A percentile compares a stretch with the other conserved stretches of the same genome.
Evolutionary conservation across 2,888 invertebrate species (phyloP).

Genomic region (Caradrina clavipalpis): DNA sequence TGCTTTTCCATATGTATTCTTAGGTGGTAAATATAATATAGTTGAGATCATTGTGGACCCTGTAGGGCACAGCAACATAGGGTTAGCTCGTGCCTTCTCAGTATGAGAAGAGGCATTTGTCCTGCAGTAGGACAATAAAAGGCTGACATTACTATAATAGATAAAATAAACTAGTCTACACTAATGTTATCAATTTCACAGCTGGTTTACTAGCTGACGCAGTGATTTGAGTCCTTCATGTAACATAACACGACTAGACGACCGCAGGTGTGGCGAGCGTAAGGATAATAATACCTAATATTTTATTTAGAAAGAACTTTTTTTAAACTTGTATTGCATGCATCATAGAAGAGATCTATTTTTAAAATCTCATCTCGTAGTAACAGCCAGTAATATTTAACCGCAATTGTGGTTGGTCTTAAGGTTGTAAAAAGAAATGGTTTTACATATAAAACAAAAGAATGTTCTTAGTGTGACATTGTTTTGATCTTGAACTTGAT

Average conservation of each 20-base stretch:
- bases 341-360: background rate
- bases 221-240: slow-evolving; percentile 45
- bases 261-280: slow-evolving; percentile 55
- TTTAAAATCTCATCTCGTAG: background rate
- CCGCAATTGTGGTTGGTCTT: background rate
- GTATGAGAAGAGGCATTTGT: too few species aligned
- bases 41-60: too few species aligned
- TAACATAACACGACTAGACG: slow-evolving; percentile 39
- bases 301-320: background rate
- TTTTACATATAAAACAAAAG: background rate
- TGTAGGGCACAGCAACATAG: too few species aligned
- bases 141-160: background rate
- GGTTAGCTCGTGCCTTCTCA: too few species aligned
- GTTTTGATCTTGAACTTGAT: background rate
- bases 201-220: slow-evolving; percentile 46
- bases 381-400: background rate
- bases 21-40: too few species aligned
- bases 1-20: too few species aligned
- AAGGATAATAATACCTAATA: background rate
- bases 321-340: background rate
- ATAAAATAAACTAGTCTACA: slow-evolving; percentile 11
- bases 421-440: background rate
- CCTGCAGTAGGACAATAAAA: too few species aligned
- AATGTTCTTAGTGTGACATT: background rate
- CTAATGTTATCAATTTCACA: slow-evolving; percentile 43